These are phyloP conservation scores for Microplitis deprimator DNA, from an alignment of 2,888 invertebrate genomes.

Conservation along the genomic window DNA sequence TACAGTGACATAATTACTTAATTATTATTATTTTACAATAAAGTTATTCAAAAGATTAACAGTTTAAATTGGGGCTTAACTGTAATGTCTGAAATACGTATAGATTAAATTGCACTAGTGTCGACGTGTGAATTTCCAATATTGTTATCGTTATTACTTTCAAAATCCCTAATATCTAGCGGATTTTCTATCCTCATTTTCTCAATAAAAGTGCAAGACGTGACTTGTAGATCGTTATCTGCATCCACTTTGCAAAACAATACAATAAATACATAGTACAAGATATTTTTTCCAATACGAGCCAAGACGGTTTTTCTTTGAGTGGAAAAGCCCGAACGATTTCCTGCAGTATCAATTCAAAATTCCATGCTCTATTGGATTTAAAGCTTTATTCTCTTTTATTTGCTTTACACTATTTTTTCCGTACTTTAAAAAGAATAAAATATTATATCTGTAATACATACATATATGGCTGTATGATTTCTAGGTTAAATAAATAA, in stretches of 20 bases:
- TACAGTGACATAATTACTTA: too few relatives aligned
- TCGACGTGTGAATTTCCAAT: slow-evolving; percentile 6
- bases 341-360: slow-evolving; percentile 15
- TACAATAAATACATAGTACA: slow-evolving; percentile 16
- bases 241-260: slow-evolving; percentile 16
- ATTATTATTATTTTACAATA: too few relatives aligned
- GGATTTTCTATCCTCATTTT: slow-evolving; percentile 7
- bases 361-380: slow-evolving; percentile 11
- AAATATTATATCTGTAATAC: not conserved
- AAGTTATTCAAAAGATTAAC: too few relatives aligned
- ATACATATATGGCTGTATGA: not conserved
- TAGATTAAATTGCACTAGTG: not conserved
- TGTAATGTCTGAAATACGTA: not conserved
- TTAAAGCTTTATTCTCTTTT: not conserved
- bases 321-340: slow-evolving; percentile 27
- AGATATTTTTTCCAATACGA: slow-evolving; percentile 11
- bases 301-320: slow-evolving; percentile 10
- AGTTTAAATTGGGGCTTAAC: too few relatives aligned
- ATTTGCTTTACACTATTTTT: not conserved
- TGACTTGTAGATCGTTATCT: slow-evolving; percentile 28
- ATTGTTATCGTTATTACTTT: slow-evolving; percentile 32
- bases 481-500: slow-evolving; percentile 7
- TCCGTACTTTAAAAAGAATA: not conserved
- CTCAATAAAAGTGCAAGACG: slow-evolving; percentile 29
- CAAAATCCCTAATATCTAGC: not conserved